Conservation (phyloP, 2,797 vertebrate species). For the Mormyrops boulengeri region DNA sequence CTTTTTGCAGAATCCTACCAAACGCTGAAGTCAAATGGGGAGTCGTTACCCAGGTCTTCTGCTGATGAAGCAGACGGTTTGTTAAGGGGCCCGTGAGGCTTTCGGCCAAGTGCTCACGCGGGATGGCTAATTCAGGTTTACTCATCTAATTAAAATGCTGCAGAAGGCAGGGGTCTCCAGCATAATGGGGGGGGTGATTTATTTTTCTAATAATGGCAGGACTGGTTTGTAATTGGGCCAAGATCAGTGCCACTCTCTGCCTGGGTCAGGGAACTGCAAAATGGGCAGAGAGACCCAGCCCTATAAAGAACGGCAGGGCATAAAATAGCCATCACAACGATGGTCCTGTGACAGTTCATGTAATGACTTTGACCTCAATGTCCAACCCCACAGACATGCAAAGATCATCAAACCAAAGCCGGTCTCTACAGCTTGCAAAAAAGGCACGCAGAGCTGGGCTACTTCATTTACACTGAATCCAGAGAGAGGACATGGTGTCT, state of each 20-base stretch:
- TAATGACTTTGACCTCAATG: neutral
- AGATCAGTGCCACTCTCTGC: neutral
- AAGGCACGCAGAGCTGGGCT: neutral
- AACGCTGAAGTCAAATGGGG: neutral
- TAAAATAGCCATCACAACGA: neutral
- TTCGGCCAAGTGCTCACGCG: neutral
- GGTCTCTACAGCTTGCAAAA: neutral
- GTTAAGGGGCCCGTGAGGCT: neutral
- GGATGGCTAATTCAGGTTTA: neutral
- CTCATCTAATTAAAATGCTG: neutral
- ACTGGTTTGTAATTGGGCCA: neutral
- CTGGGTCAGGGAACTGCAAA: neutral
- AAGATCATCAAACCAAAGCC: neutral
- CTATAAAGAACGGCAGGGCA: neutral
- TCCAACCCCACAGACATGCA: neutral
- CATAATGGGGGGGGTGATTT: neutral
- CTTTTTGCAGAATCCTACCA: neutral
- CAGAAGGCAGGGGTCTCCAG: neutral
- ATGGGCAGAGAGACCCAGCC: neutral
- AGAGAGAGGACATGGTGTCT: neutral
- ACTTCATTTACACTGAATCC: neutral
- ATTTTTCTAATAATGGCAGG: neutral
- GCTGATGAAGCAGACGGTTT: neutral
- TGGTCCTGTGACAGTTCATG: neutral
- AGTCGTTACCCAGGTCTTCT: no score